phyloP scores from a whole-genome alignment of 1,140 invertebrate genomes.

The Drosophila tristis region DNA sequence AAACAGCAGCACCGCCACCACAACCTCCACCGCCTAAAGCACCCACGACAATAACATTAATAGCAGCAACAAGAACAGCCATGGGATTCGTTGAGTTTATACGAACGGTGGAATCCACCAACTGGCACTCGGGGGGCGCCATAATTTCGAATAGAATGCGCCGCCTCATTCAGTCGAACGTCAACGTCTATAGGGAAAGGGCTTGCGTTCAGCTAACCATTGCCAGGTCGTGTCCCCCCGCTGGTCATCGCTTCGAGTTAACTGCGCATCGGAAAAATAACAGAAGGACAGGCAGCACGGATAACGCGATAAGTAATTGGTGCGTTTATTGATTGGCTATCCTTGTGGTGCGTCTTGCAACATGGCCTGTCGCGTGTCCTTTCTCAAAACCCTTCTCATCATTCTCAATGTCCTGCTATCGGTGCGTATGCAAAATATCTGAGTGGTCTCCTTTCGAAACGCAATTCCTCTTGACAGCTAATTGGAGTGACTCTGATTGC shows the following conservation, averaged over 20 bases:
- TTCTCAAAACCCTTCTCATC: slow-evolving; percentile 70
- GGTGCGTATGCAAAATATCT: slow-evolving; percentile 71
- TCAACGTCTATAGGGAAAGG: slow-evolving; percentile 65
- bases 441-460: not conserved
- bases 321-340: slow-evolving; percentile 65
- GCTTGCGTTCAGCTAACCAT: slow-evolving; percentile 37
- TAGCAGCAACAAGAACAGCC: slow-evolving; percentile 12
- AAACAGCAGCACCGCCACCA: not conserved
- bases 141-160: slow-evolving; percentile 72
- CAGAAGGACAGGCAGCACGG: slow-evolving; percentile 7
- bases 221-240: slow-evolving; percentile 1
- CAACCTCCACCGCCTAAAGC: slow-evolving; percentile 21
- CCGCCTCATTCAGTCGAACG: slow-evolving; percentile 64
- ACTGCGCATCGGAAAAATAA: slow-evolving; percentile 48
- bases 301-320: slow-evolving; percentile 48
- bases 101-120: slow-evolving; percentile 34
- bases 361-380: slow-evolving; percentile 64
- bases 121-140: slow-evolving; percentile 58
- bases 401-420: slow-evolving; percentile 74
- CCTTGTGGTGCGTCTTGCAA: slow-evolving; percentile 7
- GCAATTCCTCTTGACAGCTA: slow-evolving; percentile 44
- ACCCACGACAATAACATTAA: slow-evolving; percentile 17
- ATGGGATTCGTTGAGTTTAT: slow-evolving; percentile 46
- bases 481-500: slow-evolving; percentile 77
- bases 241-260: slow-evolving; percentile 27